A percentile compares a stretch with the other conserved stretches of the same genome.
Conservation (phyloP, 1,140 invertebrate genomes). For the Aphidius gifuensis region DNA sequence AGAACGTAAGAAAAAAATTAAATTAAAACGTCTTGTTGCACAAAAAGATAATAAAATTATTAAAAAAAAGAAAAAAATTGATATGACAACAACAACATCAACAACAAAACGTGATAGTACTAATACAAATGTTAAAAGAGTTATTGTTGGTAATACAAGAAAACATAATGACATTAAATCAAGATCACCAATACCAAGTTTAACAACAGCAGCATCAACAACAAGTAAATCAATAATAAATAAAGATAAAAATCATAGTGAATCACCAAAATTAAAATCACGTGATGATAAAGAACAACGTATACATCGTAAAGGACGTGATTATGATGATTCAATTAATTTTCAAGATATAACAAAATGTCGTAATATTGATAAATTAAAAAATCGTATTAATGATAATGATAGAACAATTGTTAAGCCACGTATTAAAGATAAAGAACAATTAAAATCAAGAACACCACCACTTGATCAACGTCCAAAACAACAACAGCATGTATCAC, state of each 20-base stretch:
- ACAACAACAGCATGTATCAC: constrained; percentile 34
- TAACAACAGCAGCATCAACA: constrained; percentile 28
- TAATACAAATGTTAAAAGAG: constrained; percentile 35
- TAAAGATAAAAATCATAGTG: constrained; percentile 48
- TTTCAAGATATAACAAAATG: no score
- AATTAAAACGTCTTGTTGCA: constrained; percentile 46
- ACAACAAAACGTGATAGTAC: constrained; percentile 23
- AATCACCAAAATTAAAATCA: constrained; percentile 45
- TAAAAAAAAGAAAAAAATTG: constrained; percentile 51
- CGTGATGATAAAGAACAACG: constrained; percentile 36
- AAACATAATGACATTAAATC: constrained; percentile 37
- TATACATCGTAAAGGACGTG: constrained; percentile 14
- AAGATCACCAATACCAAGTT: constrained; percentile 39
- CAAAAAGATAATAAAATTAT: constrained; percentile 44
- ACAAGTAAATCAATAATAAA: constrained; percentile 27
- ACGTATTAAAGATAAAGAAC: constrained; percentile 47
- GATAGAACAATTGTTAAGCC: constrained; percentile 41
- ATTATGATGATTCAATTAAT: constrained; percentile 1
- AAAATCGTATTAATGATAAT: constrained; percentile 39
- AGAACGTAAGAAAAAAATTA: constrained; percentile 51
- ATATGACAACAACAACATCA: constrained; percentile 32
- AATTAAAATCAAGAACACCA: constrained; percentile 44
- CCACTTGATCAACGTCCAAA: constrained; percentile 39
- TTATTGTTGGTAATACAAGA: constrained; percentile 31
- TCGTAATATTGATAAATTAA: constrained; percentile 34